These are phyloP conservation scores for Synergus itoensis DNA, from an alignment of 2,888 invertebrate species.

Conservation along the genomic window DNA sequence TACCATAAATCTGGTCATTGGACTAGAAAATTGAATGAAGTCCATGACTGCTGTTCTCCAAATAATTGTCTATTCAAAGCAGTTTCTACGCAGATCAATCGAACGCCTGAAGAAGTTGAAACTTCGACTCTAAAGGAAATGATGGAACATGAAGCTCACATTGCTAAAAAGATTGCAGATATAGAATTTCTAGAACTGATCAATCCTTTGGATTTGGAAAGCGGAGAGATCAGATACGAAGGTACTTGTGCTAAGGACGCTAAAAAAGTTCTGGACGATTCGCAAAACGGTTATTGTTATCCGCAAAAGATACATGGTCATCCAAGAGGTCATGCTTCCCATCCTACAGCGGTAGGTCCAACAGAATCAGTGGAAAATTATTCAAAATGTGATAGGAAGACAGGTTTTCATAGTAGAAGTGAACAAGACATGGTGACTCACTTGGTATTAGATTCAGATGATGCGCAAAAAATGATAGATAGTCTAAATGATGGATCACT, in stretches of 20 bases:
- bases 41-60: not conserved
- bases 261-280: conserved; percentile 55
- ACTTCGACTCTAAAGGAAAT: not conserved
- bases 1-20: not conserved
- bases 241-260: conserved; percentile 58
- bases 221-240: conserved; percentile 61
- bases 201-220: conserved; percentile 47
- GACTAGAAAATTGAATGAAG: not conserved
- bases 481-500: conserved; percentile 53
- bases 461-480: conserved; percentile 52
- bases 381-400: conserved; percentile 56
- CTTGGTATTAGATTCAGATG: conserved; percentile 47
- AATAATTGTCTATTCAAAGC: not conserved
- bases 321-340: conserved; percentile 66
- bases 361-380: conserved; percentile 64
- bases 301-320: conserved; percentile 56
- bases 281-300: conserved; percentile 58
- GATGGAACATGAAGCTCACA: not conserved
- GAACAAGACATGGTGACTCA: conserved; percentile 64
- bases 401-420: conserved; percentile 59
- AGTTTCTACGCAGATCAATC: not conserved
- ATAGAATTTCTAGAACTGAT: not conserved
- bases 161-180: not conserved
- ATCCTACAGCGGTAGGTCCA: conserved; percentile 43
- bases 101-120: not conserved